These are phyloP conservation scores for Aplysia californica DNA, from an alignment of 1,140 invertebrate species.

Conservation along the genomic window DNA sequence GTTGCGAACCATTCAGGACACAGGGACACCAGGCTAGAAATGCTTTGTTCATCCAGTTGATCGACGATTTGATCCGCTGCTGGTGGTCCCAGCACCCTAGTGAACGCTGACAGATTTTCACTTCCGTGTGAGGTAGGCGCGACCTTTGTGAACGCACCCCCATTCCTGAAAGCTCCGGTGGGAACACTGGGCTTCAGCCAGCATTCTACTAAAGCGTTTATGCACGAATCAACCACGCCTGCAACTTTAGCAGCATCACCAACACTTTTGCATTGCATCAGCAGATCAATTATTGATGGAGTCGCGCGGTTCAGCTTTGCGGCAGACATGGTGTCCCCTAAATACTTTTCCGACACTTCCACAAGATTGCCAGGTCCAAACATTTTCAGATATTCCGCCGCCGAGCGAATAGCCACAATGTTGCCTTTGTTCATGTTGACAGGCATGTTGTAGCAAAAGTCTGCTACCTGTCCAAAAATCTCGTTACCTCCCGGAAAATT, in stretches of 20 bases:
- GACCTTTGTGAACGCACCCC: not conserved
- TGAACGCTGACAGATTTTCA: constrained; percentile 1
- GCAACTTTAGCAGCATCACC: constrained; percentile 53
- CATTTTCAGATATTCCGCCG: constrained; percentile 62
- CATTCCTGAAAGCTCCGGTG: constrained; percentile 22
- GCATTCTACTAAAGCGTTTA: constrained; percentile 58
- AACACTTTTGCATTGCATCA: constrained; percentile 48
- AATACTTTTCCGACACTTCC: constrained; percentile 60
- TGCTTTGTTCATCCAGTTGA: constrained; percentile 31
- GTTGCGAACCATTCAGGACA: constrained; percentile 56
- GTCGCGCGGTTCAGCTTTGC: constrained; percentile 56
- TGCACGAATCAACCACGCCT: constrained; percentile 49
- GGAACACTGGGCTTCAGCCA: constrained; percentile 55
- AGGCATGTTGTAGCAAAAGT: constrained; percentile 65
- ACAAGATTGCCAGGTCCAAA: constrained; percentile 54
- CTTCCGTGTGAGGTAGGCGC: not conserved
- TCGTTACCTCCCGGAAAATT: constrained; percentile 63
- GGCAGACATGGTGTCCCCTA: constrained; percentile 56
- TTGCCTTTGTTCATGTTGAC: constrained; percentile 58
- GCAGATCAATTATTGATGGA: constrained; percentile 42
- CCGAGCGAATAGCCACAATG: constrained; percentile 60
- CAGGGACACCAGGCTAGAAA: constrained; percentile 41
- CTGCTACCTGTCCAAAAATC: constrained; percentile 59
- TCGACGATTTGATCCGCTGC: too few species aligned
- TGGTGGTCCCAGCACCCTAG: not conserved